Evolutionary conservation across 30 jellyfish, hydroid and myxozoan species (phyloP), one percentile per base, ranked within the genome.

Genomic region (Catostylus mosaicus): DNA sequence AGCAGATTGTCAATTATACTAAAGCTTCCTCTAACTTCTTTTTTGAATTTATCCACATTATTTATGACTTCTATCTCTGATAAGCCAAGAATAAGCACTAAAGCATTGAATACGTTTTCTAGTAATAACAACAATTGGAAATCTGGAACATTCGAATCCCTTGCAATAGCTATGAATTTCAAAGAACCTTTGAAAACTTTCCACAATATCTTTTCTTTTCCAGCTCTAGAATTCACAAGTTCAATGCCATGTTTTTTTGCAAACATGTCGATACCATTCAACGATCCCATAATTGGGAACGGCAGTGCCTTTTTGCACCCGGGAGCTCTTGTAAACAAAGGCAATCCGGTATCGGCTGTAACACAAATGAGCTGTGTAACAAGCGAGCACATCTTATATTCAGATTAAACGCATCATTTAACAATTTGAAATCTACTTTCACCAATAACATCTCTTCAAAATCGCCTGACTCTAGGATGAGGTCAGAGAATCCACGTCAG

Each of bases 261-360:
- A 85, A 81, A 95, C 97, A 95, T 88, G 80, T 95, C 98, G 4
- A 95, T 91, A 32, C 99, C 99, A 78, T 95, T 95, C 61, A 95
- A 65, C 1, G 99, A 89, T n/a, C 99, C 99, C 73, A 95, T 81
- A 14, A 95, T 89, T 2, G 99, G 99, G 72, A 89, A 95, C 16
- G 99, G 96, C 47, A 95, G 33, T 19, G 83, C 72, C 76, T 96
- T 75, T 26, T 48, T 70, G 64, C 65, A 74, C 38, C 86, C 97
- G 38, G 51, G 50, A 24, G 86, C 66, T 46, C 96, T 51, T 14
- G 97, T 73, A 35, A 88, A 88, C 62, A 95, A 32, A 46, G 99
- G 99, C 36, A 95, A 69, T 18, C 99, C 99, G 18, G 92, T 79
- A 78, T 95, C 97, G 32, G 90, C 82, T 10, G 99, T 87, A 36